These are phyloP conservation scores for Baronia brevicornis DNA, from an alignment of 2,888 invertebrate genomes.

Conservation along the genomic window DNA sequence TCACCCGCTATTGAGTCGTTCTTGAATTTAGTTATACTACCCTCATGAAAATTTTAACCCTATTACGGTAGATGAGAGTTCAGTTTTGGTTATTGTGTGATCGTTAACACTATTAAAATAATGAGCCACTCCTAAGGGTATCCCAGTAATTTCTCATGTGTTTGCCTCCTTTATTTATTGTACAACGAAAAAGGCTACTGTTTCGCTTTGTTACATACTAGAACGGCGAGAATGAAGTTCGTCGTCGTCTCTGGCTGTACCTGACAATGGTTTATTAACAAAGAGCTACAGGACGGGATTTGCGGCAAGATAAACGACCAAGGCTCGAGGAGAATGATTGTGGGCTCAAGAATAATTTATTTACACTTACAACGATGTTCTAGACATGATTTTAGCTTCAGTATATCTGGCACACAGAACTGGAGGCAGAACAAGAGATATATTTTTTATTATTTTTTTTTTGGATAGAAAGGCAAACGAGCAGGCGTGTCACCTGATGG, in stretches of 20 bases:
- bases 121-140: slow-evolving; percentile 64
- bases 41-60: slow-evolving; percentile 25
- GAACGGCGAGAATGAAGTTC: slow-evolving; percentile 22
- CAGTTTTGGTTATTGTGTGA: slow-evolving; percentile 19
- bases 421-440: too few relatives aligned
- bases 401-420: too few relatives aligned
- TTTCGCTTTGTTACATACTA: slow-evolving; percentile 39
- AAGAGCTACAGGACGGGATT: slow-evolving; percentile 4
- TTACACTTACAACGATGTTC: too few relatives aligned
- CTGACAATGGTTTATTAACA: slow-evolving; percentile 3
- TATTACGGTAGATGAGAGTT: slow-evolving; percentile 26
- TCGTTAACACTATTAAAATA: slow-evolving; percentile 64
- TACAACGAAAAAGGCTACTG: slow-evolving; percentile 58
- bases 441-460: too few relatives aligned
- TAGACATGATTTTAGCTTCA: too few relatives aligned
- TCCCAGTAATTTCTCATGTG: slow-evolving; percentile 66
- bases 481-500: too few relatives aligned
- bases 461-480: too few relatives aligned
- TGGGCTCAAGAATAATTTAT: background rate
- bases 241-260: slow-evolving; percentile 14
- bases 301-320: slow-evolving; percentile 1
- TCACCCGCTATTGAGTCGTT: slow-evolving; percentile 20
- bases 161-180: slow-evolving; percentile 64
- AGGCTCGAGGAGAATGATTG: background rate
- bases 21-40: slow-evolving; percentile 28